A percentile compares a stretch with the other conserved stretches of the same genome.
Evolutionary conservation across 2,888 invertebrate species (phyloP).

Genomic region (Serrognathus titanus): DNA sequence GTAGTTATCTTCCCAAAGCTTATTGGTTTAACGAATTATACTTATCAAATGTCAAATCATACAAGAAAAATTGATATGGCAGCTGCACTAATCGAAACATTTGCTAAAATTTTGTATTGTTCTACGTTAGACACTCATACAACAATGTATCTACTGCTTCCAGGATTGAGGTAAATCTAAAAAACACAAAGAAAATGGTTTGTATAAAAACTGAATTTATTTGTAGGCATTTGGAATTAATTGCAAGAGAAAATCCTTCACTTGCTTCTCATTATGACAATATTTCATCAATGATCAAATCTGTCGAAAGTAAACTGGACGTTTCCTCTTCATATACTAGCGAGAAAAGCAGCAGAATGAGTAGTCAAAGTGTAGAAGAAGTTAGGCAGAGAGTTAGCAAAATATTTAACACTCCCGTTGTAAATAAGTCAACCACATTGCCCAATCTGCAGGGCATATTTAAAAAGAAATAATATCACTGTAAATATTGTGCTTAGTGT

Average conservation of each 20-base stretch:
- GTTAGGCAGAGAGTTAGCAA: constrained; percentile 59
- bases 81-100: constrained; percentile 61
- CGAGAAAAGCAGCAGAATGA: constrained; percentile 31
- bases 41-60: constrained; percentile 54
- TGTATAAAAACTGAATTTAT: not conserved
- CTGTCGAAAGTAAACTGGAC: constrained; percentile 53
- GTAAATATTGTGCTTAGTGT: not conserved
- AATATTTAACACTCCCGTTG: constrained; percentile 52
- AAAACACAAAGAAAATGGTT: not conserved
- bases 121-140: constrained; percentile 52
- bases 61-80: constrained; percentile 58
- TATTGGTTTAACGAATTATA: constrained; percentile 55
- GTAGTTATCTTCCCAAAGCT: constrained; percentile 62
- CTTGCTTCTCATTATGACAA: constrained; percentile 52
- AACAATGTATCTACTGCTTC: constrained; percentile 49
- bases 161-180: constrained; percentile 50
- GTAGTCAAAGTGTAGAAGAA: constrained; percentile 57
- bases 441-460: constrained; percentile 49
- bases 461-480: constrained; percentile 45
- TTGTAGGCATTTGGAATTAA: constrained; percentile 49
- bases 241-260: constrained; percentile 48
- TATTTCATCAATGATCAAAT: constrained; percentile 52
- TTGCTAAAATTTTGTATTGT: constrained; percentile 55
- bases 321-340: constrained; percentile 19
- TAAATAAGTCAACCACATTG: constrained; percentile 45